Base-by-base conservation (phyloP, 2,888 invertebrate species). In the Cybosia mesomella region DNA sequence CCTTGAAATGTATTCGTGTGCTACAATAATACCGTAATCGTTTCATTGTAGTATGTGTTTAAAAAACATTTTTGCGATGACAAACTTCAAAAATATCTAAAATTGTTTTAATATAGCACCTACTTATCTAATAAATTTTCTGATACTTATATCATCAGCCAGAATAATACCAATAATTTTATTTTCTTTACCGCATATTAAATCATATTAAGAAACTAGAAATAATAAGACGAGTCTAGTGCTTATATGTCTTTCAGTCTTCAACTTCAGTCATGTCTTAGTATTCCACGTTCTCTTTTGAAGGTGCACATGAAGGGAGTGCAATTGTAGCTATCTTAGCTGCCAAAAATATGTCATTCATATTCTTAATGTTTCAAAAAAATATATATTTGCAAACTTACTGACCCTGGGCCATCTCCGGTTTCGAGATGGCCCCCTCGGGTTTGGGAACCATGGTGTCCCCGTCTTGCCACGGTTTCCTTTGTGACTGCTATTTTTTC, bases 231-330 rank as follows among this genome's bases (percentile, higher is more conserved):
- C n/a, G 11, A 21, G n/a, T 58, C 5, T 15, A 36, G 13, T 34
- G n/a, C 11, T 8, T 2, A 2, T 36, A 15, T 36, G 1, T n/a
- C n/a, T n/a, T n/a, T n/a, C n/a, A n/a, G n/a, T n/a, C n/a, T n/a
- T n/a, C n/a, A n/a, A n/a, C n/a, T n/a, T n/a, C n/a, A n/a, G 67
- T 58, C 53, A 63, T 34, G 34, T 34, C 49, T 49, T 36, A 53
- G 9, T 49, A n/a, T 49, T 43, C 28, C 34, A 32, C 24, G 22
- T 39, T 59, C 21, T 18, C 22, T 59, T 59, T 39, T 59, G 22
- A 18, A 59, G 59, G 59, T 24, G 3, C 59, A 39, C 15, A 59
- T 39, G 18, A 59, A 59, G 59, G 59, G 15, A 59, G 24, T 39
- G 22, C 15, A 10, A 59, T 18, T 59, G 5, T 28, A 28, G 3